Base-by-base conservation (phyloP, 1,140 invertebrate species). In the Nasonia giraulti region DNA sequence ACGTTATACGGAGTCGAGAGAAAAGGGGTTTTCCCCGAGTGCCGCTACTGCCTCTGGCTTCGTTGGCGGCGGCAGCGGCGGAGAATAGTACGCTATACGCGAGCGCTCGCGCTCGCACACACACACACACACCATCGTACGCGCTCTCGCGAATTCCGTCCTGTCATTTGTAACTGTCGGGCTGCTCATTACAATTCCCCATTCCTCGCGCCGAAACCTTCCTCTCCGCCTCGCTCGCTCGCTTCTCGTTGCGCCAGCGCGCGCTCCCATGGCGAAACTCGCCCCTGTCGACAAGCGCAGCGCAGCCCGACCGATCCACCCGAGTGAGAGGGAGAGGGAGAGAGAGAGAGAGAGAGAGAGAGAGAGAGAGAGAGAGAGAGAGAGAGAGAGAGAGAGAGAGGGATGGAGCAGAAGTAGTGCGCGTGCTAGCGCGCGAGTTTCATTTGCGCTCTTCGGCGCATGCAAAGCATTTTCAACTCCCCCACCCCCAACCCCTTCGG, bases 121-220 rank as follows among this genome's bases (percentile, higher is more conserved):
- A 23, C 44, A 50, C 37, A 47, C 37, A 76, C 33, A 73, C 20
- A 92, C 91, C 91, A 92, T 92, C 92, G 87, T 90, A 91, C 91
- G 89, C 82, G 91, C 91, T 91, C 91, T 92, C 92, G 92, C 92
- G 92, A 93, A 93, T 93, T 93, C 92, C 92, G 90, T 92, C 92
- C 92, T 92, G 91, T 93, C 92, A 93, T 93, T 93, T 93, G 92
- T 93, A 93, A 93, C 92, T 93, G 92, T 93, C 92, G 88, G 90
- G 90, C 89, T 93, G 92, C 92, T 93, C 92, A 93, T 93, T 93
- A 93, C 92, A 93, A 93, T 93, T 93, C 92, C 92, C 92, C 92
- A 91, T 93, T 92, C 92, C 91, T 92, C 89, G 89, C 83, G 86
- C 87, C 85, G 79, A 88, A 90, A 89, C 87, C 85, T 87, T 69